These are phyloP conservation scores for Hesperophylax magnus DNA, from an alignment of 1,140 invertebrate genomes.

Conservation along the genomic window DNA sequence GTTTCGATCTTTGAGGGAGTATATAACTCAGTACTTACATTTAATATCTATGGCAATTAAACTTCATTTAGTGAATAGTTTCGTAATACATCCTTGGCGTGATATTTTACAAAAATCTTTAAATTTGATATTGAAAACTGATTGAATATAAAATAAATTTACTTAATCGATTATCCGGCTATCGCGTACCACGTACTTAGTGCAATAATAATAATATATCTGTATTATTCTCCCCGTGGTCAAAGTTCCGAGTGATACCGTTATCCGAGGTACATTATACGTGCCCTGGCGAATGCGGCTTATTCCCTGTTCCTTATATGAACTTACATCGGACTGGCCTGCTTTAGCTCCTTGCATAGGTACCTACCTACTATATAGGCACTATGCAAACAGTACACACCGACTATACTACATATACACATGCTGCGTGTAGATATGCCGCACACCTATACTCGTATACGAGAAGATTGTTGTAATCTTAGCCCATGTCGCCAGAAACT, in stretches of 20 bases:
- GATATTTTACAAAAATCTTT: too few species aligned
- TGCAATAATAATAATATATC: too few species aligned
- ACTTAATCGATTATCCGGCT: too few species aligned
- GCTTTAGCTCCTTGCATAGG: background rate
- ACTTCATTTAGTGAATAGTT: too few species aligned
- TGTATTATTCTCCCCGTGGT: background rate
- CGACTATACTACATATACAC: too few species aligned
- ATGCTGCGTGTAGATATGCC: background rate
- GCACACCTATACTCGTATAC: background rate
- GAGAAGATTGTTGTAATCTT: background rate
- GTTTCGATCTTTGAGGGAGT: too few species aligned
- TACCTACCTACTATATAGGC: background rate
- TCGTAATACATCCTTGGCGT: too few species aligned
- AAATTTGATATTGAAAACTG: too few species aligned
- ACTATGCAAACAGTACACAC: background rate
- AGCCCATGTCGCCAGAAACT: background rate
- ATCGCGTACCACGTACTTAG: too few species aligned
- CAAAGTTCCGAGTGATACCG: constrained; percentile 6
- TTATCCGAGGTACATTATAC: background rate
- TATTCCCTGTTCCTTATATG: constrained; percentile 5
- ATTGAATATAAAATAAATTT: too few species aligned
- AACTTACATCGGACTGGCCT: background rate
- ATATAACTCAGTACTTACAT: too few species aligned
- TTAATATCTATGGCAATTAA: too few species aligned
- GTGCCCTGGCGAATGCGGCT: background rate